Evolutionary conservation across 2,797 vertebrate species (phyloP), one percentile per base, ranked within the genome.

Genomic region (Melanotaenia nigrans): DNA sequence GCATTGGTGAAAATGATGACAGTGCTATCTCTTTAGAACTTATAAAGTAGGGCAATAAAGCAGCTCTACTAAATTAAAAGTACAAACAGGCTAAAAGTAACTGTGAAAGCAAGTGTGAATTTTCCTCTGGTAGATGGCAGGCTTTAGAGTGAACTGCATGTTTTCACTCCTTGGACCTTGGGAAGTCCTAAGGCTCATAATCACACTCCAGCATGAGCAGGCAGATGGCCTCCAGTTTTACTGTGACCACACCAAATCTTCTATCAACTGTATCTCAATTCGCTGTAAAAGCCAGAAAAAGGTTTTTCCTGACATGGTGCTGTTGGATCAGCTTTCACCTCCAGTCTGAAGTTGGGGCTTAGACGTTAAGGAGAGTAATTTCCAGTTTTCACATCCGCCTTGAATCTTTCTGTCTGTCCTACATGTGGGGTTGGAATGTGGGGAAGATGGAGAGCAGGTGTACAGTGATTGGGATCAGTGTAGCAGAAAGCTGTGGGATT

Each of bases 201-300:
- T 92, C 90, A 90, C 89, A 91, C 90, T 89, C 87, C 92, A 93
- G 92, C 89, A 87, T 91, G 91, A 87, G 85, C 75, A 86, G 90
- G 90, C 93, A 95, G 93, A 95, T 94, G 93, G 93, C 90, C 85
- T 85, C 77, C 84, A 89, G 85, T 91, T 85, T 74, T 68, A 59
- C 81, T 85, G 90, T 81, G 87, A 87, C 90, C 91, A 91, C 88
- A 88, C 84, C 85, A 89, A 77, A 89, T 90, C 90, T 88, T 86
- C 79, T 73, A 78, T 87, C 67, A 70, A 71, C 79, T 71, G 60
- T 79, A 53, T 85, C 70, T 57, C 25, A 42, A 69, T 84, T 90
- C 66, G 49, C 68, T 36, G 13, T 36, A 63, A 70, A 77, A 78
- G 62, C 54, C 47, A 54, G 68, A 57, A 71, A 76, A 85, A 64